A percentile compares a stretch with the other conserved stretches of the same genome.
Conservation (phyloP, 1,140 invertebrate species). For the Phymorhynchus buccinoides region DNA sequence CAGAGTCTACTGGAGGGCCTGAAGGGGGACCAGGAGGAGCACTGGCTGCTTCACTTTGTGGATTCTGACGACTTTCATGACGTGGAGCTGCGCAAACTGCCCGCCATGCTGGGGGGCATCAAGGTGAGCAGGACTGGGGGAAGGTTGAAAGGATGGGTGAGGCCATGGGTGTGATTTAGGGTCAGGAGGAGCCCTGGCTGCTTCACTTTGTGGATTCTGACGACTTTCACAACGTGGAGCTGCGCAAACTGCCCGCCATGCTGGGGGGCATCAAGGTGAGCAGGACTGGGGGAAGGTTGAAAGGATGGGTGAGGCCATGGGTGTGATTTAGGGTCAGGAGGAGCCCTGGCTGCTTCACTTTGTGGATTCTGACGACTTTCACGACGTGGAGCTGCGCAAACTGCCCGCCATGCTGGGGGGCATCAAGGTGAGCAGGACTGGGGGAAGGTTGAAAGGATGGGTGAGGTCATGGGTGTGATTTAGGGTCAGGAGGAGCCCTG, state of each 20-base stretch:
- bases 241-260: constrained; percentile 77
- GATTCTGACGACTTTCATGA: constrained; percentile 76
- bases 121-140: constrained; percentile 75
- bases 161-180: no score
- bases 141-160: no score
- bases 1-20: constrained; percentile 63
- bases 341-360: constrained; percentile 81
- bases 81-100: constrained; percentile 77
- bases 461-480: no score
- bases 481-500: constrained; percentile 76
- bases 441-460: no score
- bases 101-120: constrained; percentile 77
- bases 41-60: constrained; percentile 82
- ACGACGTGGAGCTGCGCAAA: constrained; percentile 76
- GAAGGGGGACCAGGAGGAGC: constrained; percentile 57
- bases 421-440: constrained; percentile 76
- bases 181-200: constrained; percentile 76
- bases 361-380: constrained; percentile 75
- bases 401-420: constrained; percentile 78
- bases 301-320: no score
- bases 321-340: constrained; percentile 53
- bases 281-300: no score
- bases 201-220: constrained; percentile 79
- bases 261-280: constrained; percentile 77
- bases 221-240: constrained; percentile 76